Evolutionary conservation across 2,797 vertebrate genomes (phyloP), one percentile per base, ranked within the genome.

Genomic region (Phrynocephalus forsythii): DNA sequence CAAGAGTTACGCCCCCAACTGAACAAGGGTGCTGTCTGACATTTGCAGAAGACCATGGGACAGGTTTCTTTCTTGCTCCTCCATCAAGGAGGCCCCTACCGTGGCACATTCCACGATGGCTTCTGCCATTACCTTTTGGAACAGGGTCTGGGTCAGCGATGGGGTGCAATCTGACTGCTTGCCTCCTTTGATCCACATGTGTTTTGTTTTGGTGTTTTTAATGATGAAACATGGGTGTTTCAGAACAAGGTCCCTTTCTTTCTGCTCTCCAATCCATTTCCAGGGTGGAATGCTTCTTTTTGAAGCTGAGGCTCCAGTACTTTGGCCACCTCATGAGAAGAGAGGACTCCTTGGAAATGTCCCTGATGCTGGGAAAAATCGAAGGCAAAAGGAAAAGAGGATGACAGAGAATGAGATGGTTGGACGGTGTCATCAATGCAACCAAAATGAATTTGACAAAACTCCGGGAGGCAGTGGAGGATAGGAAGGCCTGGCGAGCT

Each of bases 1-100:
- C 90, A 94, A 84, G 91, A 92, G 88, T 89, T 90, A 91, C 80
- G 75, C 87, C 92, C 38, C 0, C 87, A 88, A 88, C 67, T 88
- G 73, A 87, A 78, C 72, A 73, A 67, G 79, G 83, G 85, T 78
- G 60, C 85, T 44, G 26, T 48, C 78, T 89, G 68, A 48, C 67
- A 52, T 94, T 96, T 90, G 75, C 66, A 89, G 87, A 89, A 44
- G 86, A 9, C 38, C 92, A 75, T 81, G 71, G 67, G 85, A 87
- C 72, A 10, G 0, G 85, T 56, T 93, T 92, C 93, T 92, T 67
- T 75, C 83, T 48, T 75, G 73, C 38, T 33, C 63, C 63, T 81
- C 73, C 77, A 84, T 79, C 63, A 79, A 69, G 83, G 68, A 84
- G 86, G 44, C 87, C 83, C 87, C 30, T 50, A 82, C 82, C 0